Conservation (phyloP, 2,888 invertebrate genomes). For the Eupeodes latifasciatus region DNA sequence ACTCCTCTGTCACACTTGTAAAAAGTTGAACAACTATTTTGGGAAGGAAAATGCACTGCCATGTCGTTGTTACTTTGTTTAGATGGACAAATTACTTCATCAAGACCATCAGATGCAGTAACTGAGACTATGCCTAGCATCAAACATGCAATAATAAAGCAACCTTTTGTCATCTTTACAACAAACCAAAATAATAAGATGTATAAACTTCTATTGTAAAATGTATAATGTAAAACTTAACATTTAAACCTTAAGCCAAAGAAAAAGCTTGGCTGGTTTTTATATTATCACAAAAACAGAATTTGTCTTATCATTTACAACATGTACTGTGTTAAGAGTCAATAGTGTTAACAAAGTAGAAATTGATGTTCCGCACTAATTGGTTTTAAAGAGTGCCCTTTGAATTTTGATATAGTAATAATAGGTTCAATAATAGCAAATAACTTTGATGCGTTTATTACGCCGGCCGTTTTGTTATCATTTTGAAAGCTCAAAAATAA, state of each 20-base stretch:
- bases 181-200: background rate
- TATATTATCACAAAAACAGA: slow-evolving; percentile 35
- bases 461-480: too few relatives aligned
- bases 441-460: background rate
- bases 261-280: slow-evolving; percentile 13
- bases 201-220: slow-evolving; percentile 13
- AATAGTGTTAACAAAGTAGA: slow-evolving; percentile 46
- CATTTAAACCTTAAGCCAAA: background rate
- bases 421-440: background rate
- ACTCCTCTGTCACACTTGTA: slow-evolving; percentile 77
- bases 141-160: slow-evolving; percentile 45
- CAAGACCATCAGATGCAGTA: slow-evolving; percentile 28
- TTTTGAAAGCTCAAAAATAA: too few relatives aligned
- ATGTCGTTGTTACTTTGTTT: slow-evolving; percentile 63
- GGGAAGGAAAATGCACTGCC: slow-evolving; percentile 75
- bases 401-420: slow-evolving; percentile 41
- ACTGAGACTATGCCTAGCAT: slow-evolving; percentile 25
- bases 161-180: slow-evolving; percentile 51
- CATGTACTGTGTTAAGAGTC: background rate
- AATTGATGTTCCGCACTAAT: slow-evolving; percentile 64
- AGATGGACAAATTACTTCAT: slow-evolving; percentile 71
- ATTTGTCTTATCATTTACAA: slow-evolving; percentile 20
- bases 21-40: slow-evolving; percentile 74
- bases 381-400: slow-evolving; percentile 25
- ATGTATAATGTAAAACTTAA: background rate